phyloP scores from a whole-genome alignment of 1,140 invertebrate genomes.

The Drosophila punjabiensis region DNA sequence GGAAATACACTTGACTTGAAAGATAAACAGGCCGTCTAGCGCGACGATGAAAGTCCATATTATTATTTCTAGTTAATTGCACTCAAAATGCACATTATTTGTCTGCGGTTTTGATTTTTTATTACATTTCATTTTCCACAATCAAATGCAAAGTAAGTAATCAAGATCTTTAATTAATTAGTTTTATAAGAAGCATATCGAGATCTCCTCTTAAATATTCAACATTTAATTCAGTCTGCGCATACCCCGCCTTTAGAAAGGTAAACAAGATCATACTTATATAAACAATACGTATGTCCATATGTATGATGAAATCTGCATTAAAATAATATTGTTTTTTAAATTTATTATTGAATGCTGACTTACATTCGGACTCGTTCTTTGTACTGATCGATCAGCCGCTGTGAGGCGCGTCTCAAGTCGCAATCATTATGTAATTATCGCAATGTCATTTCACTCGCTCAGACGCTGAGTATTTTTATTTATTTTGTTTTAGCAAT shows the following conservation, averaged over 20 bases:
- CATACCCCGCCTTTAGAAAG: neutral
- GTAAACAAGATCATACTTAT: neutral
- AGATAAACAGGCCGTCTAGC: slow-evolving; percentile 9
- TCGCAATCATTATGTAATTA: slow-evolving; percentile 52
- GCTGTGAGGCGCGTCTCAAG: slow-evolving; percentile 17
- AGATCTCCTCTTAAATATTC: neutral
- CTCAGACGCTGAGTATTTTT: neutral
- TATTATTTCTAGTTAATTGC: slow-evolving; percentile 2
- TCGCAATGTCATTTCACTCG: slow-evolving; percentile 30
- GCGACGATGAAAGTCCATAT: slow-evolving; percentile 30
- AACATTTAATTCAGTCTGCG: neutral
- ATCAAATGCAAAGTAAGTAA: slow-evolving; percentile 14
- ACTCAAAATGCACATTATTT: neutral
- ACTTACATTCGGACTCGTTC: slow-evolving; percentile 51
- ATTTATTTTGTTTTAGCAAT: slow-evolving; percentile 10
- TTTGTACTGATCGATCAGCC: slow-evolving; percentile 29
- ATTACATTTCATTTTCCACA: neutral
- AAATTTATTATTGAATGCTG: slow-evolving; percentile 50
- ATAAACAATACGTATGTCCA: slow-evolving; percentile 12
- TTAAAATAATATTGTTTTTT: slow-evolving; percentile 31
- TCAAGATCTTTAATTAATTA: slow-evolving; percentile 1
- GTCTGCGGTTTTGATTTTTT: slow-evolving; percentile 4
- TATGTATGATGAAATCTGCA: slow-evolving; percentile 44
- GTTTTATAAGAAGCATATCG: neutral
- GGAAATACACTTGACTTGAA: slow-evolving; percentile 20